Conservation (phyloP, 2,888 invertebrate species). For the Aphrophora alni region DNA sequence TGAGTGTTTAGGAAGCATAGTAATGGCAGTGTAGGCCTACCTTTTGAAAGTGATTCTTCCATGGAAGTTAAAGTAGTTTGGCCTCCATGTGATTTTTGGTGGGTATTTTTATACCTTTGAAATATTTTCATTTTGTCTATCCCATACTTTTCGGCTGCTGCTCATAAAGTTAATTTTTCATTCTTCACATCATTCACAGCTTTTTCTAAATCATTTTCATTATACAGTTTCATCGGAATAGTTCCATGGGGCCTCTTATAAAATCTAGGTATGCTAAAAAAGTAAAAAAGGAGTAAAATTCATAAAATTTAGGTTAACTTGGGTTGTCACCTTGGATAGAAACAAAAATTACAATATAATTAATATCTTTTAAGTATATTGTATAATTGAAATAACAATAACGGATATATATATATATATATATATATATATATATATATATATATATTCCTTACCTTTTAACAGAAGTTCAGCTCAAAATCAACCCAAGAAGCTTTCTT, state of each 20-base stretch:
- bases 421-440: no score
- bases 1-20: not conserved
- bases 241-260: not conserved
- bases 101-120: not conserved
- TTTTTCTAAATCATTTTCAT: not conserved
- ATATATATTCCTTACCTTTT: no score
- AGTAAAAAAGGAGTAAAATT: no score
- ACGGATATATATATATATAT: no score
- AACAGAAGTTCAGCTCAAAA: no score
- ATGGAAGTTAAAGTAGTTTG: not conserved
- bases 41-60: not conserved
- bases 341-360: no score
- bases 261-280: not conserved
- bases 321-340: no score
- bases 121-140: not conserved
- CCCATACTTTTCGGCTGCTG: not conserved
- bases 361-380: no score
- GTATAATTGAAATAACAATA: no score
- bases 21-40: no score
- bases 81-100: not conserved
- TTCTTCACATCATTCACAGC: not conserved
- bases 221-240: not conserved
- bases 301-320: no score
- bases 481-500: no score
- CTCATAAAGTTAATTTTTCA: not conserved